Percentiles rank a stretch among this genome's conserved stretches.
Evolutionary conservation across 2,113 vertebrate species (phyloP).

Genomic region (Engystomops pustulosus): DNA sequence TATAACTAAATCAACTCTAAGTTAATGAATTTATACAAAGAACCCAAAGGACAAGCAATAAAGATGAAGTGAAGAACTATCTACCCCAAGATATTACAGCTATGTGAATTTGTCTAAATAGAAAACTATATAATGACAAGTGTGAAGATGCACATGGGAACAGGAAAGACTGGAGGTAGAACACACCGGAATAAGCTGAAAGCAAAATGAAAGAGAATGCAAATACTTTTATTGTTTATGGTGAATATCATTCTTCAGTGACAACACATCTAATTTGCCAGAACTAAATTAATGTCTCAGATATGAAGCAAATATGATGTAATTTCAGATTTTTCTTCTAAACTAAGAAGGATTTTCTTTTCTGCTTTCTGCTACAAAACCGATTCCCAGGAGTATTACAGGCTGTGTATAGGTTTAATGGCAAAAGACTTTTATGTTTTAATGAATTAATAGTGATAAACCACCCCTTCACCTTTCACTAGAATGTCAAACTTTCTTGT

Average conservation of each 20-base stretch:
- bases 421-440: too few relatives aligned
- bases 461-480: too few relatives aligned
- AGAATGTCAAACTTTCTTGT: too few relatives aligned
- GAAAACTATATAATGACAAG: conserved; percentile 14
- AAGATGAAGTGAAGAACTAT: conserved; percentile 4
- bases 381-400: neutral
- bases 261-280: neutral
- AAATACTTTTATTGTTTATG: neutral
- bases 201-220: neutral
- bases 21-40: conserved; percentile 17
- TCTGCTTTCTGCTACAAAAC: neutral
- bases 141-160: neutral
- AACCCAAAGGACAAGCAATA: conserved; percentile 6
- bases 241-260: conserved; percentile 1
- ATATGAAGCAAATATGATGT: neutral
- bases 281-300: neutral
- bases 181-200: neutral
- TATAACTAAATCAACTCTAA: conserved; percentile 5
- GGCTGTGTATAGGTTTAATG: neutral
- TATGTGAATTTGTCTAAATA: neutral
- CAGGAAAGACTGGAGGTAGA: neutral
- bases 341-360: neutral
- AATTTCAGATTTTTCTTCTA: neutral
- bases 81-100: neutral
- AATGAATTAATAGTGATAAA: too few relatives aligned